Evolutionary conservation across 2,113 vertebrate genomes (phyloP).

Genomic region (Cervus canadensis): DNA sequence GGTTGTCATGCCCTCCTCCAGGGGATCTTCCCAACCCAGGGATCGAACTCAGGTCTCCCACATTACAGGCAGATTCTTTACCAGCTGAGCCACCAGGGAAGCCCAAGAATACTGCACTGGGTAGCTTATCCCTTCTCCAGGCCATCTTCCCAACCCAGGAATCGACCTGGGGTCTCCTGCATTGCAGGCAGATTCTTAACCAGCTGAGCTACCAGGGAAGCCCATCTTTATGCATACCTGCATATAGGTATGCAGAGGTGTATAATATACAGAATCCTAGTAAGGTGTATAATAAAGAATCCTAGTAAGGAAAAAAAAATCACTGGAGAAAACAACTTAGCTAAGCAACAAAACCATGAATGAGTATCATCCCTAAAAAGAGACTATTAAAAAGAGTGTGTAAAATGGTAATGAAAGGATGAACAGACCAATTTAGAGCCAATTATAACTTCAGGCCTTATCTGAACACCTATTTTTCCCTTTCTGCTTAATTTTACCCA

Average conservation of each 20-base stretch:
- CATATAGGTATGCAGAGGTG: background rate
- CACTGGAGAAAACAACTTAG: background rate
- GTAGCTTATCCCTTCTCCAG: background rate
- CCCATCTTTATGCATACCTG: background rate
- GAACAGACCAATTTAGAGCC: slow-evolving; percentile 25
- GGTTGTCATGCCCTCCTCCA: background rate
- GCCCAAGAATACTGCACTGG: background rate
- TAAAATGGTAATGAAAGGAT: background rate
- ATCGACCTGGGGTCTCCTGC: background rate
- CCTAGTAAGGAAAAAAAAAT: background rate
- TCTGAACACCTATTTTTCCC: background rate
- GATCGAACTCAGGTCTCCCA: background rate
- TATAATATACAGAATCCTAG: background rate
- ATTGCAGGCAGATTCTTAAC: background rate
- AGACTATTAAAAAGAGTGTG: background rate
- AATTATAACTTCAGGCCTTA: background rate
- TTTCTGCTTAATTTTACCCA: background rate
- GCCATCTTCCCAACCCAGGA: background rate
- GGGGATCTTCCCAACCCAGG: background rate
- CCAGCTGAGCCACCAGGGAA: background rate
- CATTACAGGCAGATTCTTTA: background rate
- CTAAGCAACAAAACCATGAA: slow-evolving; percentile 14
- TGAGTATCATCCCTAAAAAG: slow-evolving; percentile 22
- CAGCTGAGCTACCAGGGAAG: background rate
- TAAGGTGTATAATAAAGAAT: background rate